Evolutionary conservation across 1,140 invertebrate genomes (phyloP), one percentile per base, ranked within the genome.

Genomic region (Nylanderia fulva): DNA sequence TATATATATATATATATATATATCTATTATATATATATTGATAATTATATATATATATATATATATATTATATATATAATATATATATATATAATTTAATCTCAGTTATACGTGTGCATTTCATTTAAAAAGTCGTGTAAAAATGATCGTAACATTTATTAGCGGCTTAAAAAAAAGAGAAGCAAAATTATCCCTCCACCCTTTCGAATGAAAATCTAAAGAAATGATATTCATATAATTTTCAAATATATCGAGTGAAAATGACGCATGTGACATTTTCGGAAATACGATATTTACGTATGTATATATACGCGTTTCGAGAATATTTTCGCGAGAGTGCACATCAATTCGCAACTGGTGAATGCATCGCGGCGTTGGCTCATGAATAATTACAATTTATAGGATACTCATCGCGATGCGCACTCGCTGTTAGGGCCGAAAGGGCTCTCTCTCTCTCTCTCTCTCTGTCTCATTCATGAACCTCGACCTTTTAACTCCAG

Each of bases 401-500:
- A 42, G 66, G 8, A 21, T 33, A 42, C 21, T 27, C 52, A 2
- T 0, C 39, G 39, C 63, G 76, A 42, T 71, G 48, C 42, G 27
- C 36, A 69, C 48, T 54, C n/a, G 27, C 75, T 9, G 21, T 75
- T 74, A 48, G 39, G 13, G 5, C n/a, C 54, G n/a, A 74, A 69
- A 74, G 61, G 18, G 61, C 6, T 74, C 6, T 74, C 54, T 45
- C 45, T 29, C 11, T 27, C 21, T 66, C 29, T 18, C 61, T 39
- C 27, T 39, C 21, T 29, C 27, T 27, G 15, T 9, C 21, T 39
- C 15, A 18, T 5, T 80, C 24, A 71, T 71, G 60, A 82, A 71
- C 52, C 66, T n/a, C 66, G 52, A 72, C 77, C 77, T 82, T 89
- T 88, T 39, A 39, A 48, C 74, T 36, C 60, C 63, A 89, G 89